Base-by-base conservation (phyloP, 2,888 invertebrate species). In the Ophioninae sp. region DNA sequence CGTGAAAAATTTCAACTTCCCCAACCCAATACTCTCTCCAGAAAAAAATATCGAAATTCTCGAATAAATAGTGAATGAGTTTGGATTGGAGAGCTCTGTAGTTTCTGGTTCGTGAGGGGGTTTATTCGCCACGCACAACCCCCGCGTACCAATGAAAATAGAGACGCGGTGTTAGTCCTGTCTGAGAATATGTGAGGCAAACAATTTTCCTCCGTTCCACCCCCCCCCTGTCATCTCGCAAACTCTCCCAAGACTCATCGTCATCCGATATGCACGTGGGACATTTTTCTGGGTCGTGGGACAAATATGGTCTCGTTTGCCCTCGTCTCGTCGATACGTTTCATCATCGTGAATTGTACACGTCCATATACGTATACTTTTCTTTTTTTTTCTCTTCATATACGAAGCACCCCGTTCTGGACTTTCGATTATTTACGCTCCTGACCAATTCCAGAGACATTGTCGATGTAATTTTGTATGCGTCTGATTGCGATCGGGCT, bases 251-350 rank as follows among this genome's bases (percentile, higher is more conserved):
- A 68, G 77, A 81, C 69, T 30, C 50, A 21, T 56, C 50, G 50
- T 17, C 13, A 7, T 21, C 67, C 69, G 67, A 76, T 67, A 37
- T 70, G 61, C 67, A 41, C 50, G 74, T 80, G 69, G 67, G 57
- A 64, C 21, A 68, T 72, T 75, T 81, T 81, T 81, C 81, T 81
- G 75, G 81, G 83, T 81, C 84, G 84, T 73, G 79, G 67, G 61
- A 72, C 59, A 79, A 59, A 68, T 68, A 17, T 17, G 56, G 57
- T 68, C 57, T 65, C 61, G 50, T 75, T 81, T 72, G 76, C 62
- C 83, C 80, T 75, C 37, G 41, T 69, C 68, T 21, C 50, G 30
- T 70, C 67, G 23, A 61, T 73, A 81, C 84, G 69, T 61, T 81
- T 50, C 39, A 70, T 75, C 70, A 75, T 72, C 65, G 67, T 75